Conservation (phyloP, 1,140 invertebrate genomes). For the Diuraphis noxia region DNA sequence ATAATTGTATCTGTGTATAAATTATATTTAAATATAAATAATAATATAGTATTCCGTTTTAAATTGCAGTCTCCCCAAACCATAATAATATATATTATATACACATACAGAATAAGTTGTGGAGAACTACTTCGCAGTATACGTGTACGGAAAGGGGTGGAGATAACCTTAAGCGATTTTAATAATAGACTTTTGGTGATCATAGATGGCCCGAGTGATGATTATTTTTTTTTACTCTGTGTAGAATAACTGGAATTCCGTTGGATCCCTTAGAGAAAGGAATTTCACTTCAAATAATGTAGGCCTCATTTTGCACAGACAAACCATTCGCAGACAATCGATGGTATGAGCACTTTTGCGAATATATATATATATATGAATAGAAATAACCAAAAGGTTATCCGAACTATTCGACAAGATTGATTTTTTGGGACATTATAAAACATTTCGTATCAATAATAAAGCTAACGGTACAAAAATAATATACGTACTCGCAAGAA, state of each 20-base stretch:
- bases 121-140: neutral
- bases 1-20: neutral
- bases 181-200: constrained; percentile 21
- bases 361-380: neutral
- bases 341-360: neutral
- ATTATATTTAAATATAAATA: neutral
- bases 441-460: neutral
- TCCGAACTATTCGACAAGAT: neutral
- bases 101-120: neutral
- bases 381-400: neutral
- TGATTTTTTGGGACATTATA: neutral
- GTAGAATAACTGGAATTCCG: constrained; percentile 26
- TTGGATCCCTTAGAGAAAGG: neutral
- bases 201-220: constrained; percentile 16
- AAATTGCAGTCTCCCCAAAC: neutral
- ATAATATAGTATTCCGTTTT: neutral
- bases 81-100: neutral
- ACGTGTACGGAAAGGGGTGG: neutral
- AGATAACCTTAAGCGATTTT: constrained; percentile 27
- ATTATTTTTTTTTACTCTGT: neutral
- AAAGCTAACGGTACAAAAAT: neutral
- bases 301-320: neutral
- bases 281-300: constrained; percentile 23
- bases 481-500: neutral
- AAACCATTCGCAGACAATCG: neutral